These are phyloP conservation scores for Kradibia gibbosae DNA, from an alignment of 1,140 invertebrate species.

Conservation along the genomic window DNA sequence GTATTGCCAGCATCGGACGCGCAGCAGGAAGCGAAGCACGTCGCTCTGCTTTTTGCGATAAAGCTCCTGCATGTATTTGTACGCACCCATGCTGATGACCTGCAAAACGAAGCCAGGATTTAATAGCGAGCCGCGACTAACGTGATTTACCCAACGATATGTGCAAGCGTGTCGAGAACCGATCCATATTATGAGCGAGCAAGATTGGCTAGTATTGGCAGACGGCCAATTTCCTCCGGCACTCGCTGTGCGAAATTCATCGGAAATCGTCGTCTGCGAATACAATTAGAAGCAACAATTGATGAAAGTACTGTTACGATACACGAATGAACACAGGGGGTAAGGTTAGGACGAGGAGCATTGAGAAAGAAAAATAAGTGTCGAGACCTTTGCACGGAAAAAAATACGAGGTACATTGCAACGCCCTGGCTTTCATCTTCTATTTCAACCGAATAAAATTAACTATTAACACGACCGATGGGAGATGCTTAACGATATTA, in stretches of 20 bases:
- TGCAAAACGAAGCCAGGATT: conserved; percentile 55
- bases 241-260: neutral
- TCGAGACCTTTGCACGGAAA: conserved; percentile 31
- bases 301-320: neutral
- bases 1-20: conserved; percentile 98
- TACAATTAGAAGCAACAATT: too few species aligned
- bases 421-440: conserved; percentile 32
- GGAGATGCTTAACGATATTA: conserved; percentile 49
- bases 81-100: conserved; percentile 91
- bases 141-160: too few species aligned
- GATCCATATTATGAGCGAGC: too few species aligned
- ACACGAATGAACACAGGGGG: neutral
- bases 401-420: conserved; percentile 39
- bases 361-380: conserved; percentile 35
- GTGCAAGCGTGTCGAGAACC: too few species aligned
- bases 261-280: too few species aligned
- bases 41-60: conserved; percentile 99
- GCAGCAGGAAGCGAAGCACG: conserved; percentile 93
- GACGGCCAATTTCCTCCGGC: too few species aligned
- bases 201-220: too few species aligned
- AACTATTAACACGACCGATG: conserved; percentile 2
- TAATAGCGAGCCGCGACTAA: neutral
- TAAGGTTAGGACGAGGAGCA: conserved; percentile 30
- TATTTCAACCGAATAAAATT: conserved; percentile 12
- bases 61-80: conserved; percentile 99